Evolutionary conservation across 2,797 vertebrate genomes (phyloP), one percentile per base, ranked within the genome.

Genomic region (Molossus molossus): DNA sequence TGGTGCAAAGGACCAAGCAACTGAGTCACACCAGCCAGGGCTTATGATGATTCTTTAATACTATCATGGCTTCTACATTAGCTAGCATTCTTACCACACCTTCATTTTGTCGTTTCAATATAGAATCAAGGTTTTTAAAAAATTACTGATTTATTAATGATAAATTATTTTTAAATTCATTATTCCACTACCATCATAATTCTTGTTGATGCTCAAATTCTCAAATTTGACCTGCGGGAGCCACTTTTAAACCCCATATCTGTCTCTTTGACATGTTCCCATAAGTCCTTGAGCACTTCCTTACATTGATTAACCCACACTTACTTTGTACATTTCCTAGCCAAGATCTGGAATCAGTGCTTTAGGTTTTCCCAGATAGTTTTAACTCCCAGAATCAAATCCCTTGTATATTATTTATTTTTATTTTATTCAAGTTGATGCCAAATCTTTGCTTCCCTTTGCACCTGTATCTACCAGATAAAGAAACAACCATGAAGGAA

Each of bases 391-490:
- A 21, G 40, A 91, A 82, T 62, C 25, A 25, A 88, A n/a, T 53
- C 45, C 18, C 6, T 92, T 48, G 48, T 80, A 5, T 67, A 73
- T 20, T 65, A 53, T 70, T 25, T 58, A 40, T 70, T 77, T 55
- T 70, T 15, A 50, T 33, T 73, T 80, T 57, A 94, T 45, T n/a
- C 84, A 76, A 83, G 81, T 70, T 65, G 18, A 25, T 40, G 21
- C 40, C 75, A 70, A 73, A 62, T 65, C 10, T 80, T 37, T 67
- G 75, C 33, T 95, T 91, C 37, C 53, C 27, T 94, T 92, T 94
- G 76, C 8, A 48, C 11, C 75, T 57, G 3, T 55, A 72, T 80
- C 40, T 37, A 55, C 25, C 33, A 37, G 53, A 57, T 23, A 10
- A 72, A 81, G 9, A 21, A 95, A 84, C 9, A 9, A 53, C 17